Base-by-base conservation (phyloP, 2,888 invertebrate genomes). In the Drosophila vallismaia region DNA sequence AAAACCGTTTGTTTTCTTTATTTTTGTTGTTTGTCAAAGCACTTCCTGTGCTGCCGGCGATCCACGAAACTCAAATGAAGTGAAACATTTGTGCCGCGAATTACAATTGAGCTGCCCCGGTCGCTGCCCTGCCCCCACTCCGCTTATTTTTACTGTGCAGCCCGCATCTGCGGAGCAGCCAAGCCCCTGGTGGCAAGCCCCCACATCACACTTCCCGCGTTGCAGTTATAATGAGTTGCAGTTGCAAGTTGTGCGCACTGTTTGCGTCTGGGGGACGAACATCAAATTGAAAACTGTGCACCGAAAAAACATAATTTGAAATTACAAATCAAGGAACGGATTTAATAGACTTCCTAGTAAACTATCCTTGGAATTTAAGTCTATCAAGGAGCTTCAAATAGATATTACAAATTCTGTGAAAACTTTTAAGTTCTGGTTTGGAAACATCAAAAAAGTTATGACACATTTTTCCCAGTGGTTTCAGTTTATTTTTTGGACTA, bases 21-120 rank as follows among this genome's bases (percentile, higher is more conserved):
- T 53, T 71, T 45, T 72, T 66, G 72, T 73, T 55, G 54, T 48
- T 71, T 73, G 74, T 60, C 46, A 59, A 75, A 64, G 77, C 71
- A 84, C 86, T 84, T 84, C 88, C 84, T 84, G 88, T 78, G 60
- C 59, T 59, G 60, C 46, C 81, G 45, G 36, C 66, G 69, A 81
- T 57, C 77, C 81, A 84, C 80, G 80, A 85, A 87, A 77, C 77
- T 76, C 80, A 77, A 86, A 86, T 88, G 86, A 88, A 88, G 86
- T 83, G 78, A 88, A 85, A 76, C 84, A 86, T 86, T 88, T 88
- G 88, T 86, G 84, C 80, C 57, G 84, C 86, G 88, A 86, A 88
- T 85, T 75, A 86, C 86, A 84, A 84, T 74, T 68, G 82, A 59
- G 60, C 64, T 49, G 75, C 52, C 66, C 85, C 87, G 71, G 79